Evolutionary conservation across 2,888 invertebrate species (phyloP).

Genomic region (Ptychoptera albimana): DNA sequence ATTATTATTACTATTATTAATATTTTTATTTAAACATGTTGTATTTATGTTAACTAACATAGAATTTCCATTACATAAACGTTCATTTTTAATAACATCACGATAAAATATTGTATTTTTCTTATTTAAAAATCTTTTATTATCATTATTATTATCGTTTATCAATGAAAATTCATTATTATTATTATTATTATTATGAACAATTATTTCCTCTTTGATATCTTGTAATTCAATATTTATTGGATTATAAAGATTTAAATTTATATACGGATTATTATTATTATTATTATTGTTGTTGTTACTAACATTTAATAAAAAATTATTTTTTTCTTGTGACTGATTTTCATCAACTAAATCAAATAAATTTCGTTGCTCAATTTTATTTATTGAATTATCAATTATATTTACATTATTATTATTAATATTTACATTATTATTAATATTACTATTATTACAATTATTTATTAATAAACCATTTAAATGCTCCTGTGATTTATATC

Average conservation of each 20-base stretch:
- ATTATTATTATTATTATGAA: no score
- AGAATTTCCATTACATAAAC: no score
- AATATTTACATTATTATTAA: background rate
- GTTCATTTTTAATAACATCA: no score
- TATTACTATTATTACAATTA: no score
- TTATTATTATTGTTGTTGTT: background rate
- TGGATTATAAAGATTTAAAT: no score
- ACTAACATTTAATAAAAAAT: background rate
- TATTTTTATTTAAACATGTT: constrained; percentile 1
- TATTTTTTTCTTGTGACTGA: background rate
- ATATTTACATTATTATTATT: background rate
- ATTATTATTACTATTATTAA: background rate
- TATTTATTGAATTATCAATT: background rate
- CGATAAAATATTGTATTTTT: no score
- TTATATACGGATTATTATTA: background rate
- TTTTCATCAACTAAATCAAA: background rate
- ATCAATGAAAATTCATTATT: no score
- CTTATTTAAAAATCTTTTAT: no score
- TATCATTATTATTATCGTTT: no score
- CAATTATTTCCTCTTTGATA: constrained; percentile 11
- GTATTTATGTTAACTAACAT: constrained; percentile 3
- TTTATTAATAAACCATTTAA: no score
- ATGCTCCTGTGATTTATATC: no score
- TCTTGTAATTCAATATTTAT: constrained; percentile 9
- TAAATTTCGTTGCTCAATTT: background rate